Conservation (phyloP, 1,140 invertebrate species). For the Drosophila malerkotliana region DNA sequence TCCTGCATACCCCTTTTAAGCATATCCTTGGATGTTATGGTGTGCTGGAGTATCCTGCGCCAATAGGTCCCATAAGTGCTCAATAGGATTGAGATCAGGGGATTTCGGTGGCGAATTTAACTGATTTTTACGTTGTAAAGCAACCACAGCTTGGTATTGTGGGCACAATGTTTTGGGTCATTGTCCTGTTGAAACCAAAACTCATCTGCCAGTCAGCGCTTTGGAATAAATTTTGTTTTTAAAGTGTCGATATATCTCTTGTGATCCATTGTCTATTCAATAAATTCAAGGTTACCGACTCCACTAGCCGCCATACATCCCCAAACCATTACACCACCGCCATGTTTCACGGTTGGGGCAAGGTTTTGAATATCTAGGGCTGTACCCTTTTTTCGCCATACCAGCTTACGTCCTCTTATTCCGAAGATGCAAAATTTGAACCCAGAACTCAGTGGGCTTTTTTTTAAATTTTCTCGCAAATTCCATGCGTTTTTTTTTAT, state of each 20-base stretch:
- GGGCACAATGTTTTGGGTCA: no score
- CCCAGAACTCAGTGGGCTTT: constrained; percentile 10
- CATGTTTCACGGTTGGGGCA: not conserved
- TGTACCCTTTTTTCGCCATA: constrained; percentile 1
- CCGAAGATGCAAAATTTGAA: constrained; percentile 27
- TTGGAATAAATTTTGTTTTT: not conserved
- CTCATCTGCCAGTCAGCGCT: not conserved
- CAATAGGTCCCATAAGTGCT: no score
- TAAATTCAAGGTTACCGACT: not conserved
- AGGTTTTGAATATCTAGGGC: constrained; percentile 15
- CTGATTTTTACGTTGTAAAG: no score
- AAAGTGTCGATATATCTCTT: not conserved
- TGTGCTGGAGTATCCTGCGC: no score
- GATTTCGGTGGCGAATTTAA: no score
- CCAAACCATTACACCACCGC: not conserved
- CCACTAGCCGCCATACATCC: constrained; percentile 2
- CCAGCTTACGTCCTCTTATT: constrained; percentile 17
- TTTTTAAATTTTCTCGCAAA: not conserved
- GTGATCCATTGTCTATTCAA: not conserved
- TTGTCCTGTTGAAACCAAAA: not conserved
- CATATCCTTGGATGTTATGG: no score
- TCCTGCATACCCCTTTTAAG: no score
- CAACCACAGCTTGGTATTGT: no score
- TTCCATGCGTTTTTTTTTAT: not conserved
- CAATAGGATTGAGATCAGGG: no score